These are phyloP conservation scores for Heliconius charithonia DNA, from an alignment of 2,888 invertebrate species.

Conservation along the genomic window DNA sequence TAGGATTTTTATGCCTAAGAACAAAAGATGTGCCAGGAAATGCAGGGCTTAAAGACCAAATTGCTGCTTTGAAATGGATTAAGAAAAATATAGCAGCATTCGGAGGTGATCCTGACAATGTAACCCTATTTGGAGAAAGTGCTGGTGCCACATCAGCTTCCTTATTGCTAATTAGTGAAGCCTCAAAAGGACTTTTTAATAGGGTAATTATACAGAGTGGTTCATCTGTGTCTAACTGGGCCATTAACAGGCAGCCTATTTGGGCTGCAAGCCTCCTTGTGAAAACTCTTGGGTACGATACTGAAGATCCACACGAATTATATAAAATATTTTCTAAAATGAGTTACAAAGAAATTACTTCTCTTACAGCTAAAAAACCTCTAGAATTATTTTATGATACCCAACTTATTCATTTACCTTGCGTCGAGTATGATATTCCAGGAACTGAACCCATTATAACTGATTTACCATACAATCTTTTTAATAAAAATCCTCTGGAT, in stretches of 20 bases:
- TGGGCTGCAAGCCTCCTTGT: conserved; percentile 68
- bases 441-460: conserved; percentile 66
- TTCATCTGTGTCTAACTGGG: conserved; percentile 69
- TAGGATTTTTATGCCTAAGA: conserved; percentile 73
- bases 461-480: conserved; percentile 70
- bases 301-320: conserved; percentile 66
- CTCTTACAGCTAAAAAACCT: conserved; percentile 60
- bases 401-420: conserved; percentile 68
- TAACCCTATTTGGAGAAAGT: conserved; percentile 77
- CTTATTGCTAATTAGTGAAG: conserved; percentile 63
- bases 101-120: conserved; percentile 74
- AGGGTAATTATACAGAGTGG: conserved; percentile 75
- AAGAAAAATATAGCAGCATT: conserved; percentile 74
- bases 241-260: conserved; percentile 68
- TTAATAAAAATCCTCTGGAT: conserved; percentile 58
- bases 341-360: conserved; percentile 59
- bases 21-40: conserved; percentile 77
- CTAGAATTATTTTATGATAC: conserved; percentile 70
- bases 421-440: conserved; percentile 66
- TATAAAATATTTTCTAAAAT: conserved; percentile 65
- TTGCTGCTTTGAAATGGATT: conserved; percentile 76
- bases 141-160: conserved; percentile 71
- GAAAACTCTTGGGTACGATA: conserved; percentile 64
- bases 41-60: conserved; percentile 74
- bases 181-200: conserved; percentile 67